Evolutionary conservation across 2,888 invertebrate species (phyloP).

Genomic region (Orthosia incerta): DNA sequence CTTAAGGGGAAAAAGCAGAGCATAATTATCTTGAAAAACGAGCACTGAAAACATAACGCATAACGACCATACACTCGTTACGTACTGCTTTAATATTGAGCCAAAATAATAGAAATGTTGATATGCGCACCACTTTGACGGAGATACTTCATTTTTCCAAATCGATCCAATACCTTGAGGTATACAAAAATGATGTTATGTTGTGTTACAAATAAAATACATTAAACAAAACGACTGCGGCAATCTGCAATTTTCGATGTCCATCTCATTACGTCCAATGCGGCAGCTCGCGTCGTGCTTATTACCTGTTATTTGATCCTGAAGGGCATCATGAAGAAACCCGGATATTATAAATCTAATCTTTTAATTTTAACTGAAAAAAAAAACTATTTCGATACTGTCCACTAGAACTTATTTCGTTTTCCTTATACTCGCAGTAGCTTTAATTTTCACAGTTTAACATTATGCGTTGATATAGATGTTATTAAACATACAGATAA

Average conservation of each 20-base stretch:
- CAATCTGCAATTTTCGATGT: conserved; percentile 26
- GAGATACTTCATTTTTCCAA: conserved; percentile 2
- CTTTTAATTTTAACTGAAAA: conserved; percentile 6
- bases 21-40: conserved; percentile 16
- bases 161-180: conserved; percentile 16
- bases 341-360: conserved; percentile 19
- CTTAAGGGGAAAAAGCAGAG: conserved; percentile 42
- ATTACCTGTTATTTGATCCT: neutral
- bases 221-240: conserved; percentile 12
- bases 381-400: conserved; percentile 6
- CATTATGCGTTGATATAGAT: neutral
- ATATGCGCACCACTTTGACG: conserved; percentile 17
- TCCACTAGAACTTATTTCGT: neutral
- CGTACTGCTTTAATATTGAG: conserved; percentile 1
- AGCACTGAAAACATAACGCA: conserved; percentile 29
- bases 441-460: conserved; percentile 18
- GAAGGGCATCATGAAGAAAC: neutral
- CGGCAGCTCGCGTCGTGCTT: neutral
- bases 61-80: conserved; percentile 25
- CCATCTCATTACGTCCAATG: conserved; percentile 7
- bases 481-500: neutral
- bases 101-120: conserved; percentile 22
- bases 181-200: neutral
- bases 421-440: conserved; percentile 8
- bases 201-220: conserved; percentile 1